These are phyloP conservation scores for Cordilura impudica DNA, from an alignment of 2,888 invertebrate species.

Conservation along the genomic window DNA sequence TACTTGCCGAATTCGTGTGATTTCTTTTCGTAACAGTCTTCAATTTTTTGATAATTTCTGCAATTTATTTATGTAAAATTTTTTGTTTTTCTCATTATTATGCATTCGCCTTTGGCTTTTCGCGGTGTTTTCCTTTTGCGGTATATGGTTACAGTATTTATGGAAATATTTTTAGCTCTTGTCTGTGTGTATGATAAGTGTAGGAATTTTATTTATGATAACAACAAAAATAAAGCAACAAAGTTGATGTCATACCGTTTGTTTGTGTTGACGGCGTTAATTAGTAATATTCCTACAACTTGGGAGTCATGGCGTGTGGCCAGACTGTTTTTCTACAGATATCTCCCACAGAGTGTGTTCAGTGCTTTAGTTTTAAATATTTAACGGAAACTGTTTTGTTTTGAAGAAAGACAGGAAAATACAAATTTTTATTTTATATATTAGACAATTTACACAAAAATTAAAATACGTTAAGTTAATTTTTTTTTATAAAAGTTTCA, in stretches of 20 bases:
- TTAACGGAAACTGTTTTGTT: too few species aligned
- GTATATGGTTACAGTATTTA: conserved; percentile 55
- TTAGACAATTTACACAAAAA: too few species aligned
- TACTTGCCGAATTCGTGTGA: not conserved
- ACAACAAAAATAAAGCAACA: conserved; percentile 7
- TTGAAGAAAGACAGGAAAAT: too few species aligned
- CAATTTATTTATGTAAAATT: conserved; percentile 49
- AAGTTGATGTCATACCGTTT: not conserved
- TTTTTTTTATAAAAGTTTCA: too few species aligned
- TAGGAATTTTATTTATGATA: conserved; percentile 23
- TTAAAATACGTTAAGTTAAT: too few species aligned
- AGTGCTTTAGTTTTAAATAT: too few species aligned
- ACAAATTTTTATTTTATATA: too few species aligned
- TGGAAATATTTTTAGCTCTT: conserved; percentile 61
- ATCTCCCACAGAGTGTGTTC: too few species aligned
- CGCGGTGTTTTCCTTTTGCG: conserved; percentile 5
- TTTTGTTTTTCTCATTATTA: conserved; percentile 22
- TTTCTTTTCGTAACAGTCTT: not conserved
- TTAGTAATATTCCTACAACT: too few species aligned
- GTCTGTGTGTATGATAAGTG: not conserved
- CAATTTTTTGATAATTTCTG: not conserved
- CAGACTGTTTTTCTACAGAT: too few species aligned
- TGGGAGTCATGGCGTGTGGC: too few species aligned
- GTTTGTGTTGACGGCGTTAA: too few species aligned
- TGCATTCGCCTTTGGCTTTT: not conserved